Conservation (phyloP, 1,140 invertebrate genomes). For the Tachypleus tridentatus region DNA sequence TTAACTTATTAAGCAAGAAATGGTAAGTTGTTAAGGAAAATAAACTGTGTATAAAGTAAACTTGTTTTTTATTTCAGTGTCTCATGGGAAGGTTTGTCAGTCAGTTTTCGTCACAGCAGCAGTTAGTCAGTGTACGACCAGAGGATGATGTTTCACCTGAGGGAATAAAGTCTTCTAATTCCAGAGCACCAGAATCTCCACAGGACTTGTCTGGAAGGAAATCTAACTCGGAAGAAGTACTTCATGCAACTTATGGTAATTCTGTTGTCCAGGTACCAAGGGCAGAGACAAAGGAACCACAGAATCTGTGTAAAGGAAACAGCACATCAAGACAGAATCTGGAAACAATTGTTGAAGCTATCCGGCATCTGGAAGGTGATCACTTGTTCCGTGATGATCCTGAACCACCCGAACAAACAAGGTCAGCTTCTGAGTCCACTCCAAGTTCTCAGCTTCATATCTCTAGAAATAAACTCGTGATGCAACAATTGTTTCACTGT, state of each 20-base stretch:
- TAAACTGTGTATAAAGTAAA: too few species aligned
- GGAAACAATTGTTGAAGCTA: constrained; percentile 95
- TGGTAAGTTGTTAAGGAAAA: too few species aligned
- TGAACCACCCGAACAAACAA: not conserved
- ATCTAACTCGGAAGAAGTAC: not conserved
- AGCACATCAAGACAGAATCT: constrained; percentile 76
- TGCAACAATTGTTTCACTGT: not conserved
- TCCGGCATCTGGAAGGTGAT: constrained; percentile 89
- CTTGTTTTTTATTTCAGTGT: too few species aligned
- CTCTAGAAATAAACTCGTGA: not conserved
- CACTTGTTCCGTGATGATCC: constrained; percentile 50
- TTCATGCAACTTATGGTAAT: not conserved
- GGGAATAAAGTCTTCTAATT: too few species aligned
- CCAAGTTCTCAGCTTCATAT: not conserved
- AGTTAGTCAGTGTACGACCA: too few species aligned
- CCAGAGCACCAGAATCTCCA: not conserved
- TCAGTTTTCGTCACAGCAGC: too few species aligned
- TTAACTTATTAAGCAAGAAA: too few species aligned
- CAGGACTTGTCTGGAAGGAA: not conserved
- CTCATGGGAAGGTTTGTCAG: too few species aligned
- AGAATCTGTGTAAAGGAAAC: not conserved
- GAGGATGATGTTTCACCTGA: too few species aligned
- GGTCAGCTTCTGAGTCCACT: not conserved
- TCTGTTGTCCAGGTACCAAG: not conserved
- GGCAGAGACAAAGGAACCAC: not conserved